Evolutionary conservation across 2,888 invertebrate genomes (phyloP).

Genomic region (Candidula unifasciata): DNA sequence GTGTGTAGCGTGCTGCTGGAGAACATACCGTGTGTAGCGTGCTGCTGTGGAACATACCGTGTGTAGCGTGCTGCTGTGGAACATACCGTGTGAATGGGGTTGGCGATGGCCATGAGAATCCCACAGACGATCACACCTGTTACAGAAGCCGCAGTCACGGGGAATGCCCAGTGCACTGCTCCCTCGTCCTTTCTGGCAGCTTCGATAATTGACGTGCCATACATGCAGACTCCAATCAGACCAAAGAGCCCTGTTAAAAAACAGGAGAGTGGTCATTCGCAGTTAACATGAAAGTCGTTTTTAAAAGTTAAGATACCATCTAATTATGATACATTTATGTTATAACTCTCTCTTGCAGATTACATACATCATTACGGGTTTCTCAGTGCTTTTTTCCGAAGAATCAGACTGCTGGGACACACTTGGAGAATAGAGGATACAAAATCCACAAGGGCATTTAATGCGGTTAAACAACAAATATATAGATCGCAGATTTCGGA

Average conservation of each 20-base stretch:
- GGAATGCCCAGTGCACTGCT: constrained; percentile 49
- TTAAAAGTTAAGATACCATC: too few relatives aligned
- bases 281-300: neutral
- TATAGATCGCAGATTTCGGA: too few relatives aligned
- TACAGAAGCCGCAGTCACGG: constrained; percentile 43
- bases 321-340: too few relatives aligned
- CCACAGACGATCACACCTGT: constrained; percentile 48
- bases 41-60: neutral
- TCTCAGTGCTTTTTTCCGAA: too few relatives aligned
- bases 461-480: too few relatives aligned
- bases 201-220: constrained; percentile 44
- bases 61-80: neutral
- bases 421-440: too few relatives aligned
- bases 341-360: too few relatives aligned
- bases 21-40: neutral
- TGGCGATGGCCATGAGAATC: constrained; percentile 48
- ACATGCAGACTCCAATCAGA: constrained; percentile 43
- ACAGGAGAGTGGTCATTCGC: neutral
- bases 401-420: too few relatives aligned
- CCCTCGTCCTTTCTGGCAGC: constrained; percentile 34
- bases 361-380: too few relatives aligned
- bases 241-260: constrained; percentile 35
- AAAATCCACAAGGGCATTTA: too few relatives aligned
- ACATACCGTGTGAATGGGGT: constrained; percentile 44
- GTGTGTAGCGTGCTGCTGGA: neutral